Evolutionary conservation across 2,113 vertebrate genomes (phyloP), one percentile per base, ranked within the genome.

Genomic region (Eulemur macaco): DNA sequence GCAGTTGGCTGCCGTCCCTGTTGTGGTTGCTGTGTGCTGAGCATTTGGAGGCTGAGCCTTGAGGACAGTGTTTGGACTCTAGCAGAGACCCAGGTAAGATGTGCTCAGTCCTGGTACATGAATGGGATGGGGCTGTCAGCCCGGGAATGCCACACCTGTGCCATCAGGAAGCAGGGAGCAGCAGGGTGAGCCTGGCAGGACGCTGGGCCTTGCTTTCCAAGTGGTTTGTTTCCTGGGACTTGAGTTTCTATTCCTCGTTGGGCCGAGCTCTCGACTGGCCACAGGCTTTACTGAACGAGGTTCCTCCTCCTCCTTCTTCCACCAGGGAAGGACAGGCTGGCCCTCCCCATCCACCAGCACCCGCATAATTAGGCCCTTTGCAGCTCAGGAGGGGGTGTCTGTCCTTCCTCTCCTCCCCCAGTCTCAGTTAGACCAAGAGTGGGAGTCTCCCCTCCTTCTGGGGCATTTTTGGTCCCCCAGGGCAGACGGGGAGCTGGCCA

Each of bases 231-330:
- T 94, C 76, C 85, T 3, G 71, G 64, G 85, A 94, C 73, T 85
- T 13, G 15, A 81, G 69, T 78, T 54, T 89, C 94, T 94, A 42
- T 89, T 85, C 92, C 76, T 74, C 37, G 77, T 45, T 66, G 50
- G 78, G 63, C 83, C 11, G 3, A n/a, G 86, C 83, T 71, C 0
- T 73, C 45, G 0, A 1, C 85, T 0, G 0, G 82, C 73, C 90
- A 23, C 14, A 86, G 0, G 0, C 74, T 15, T 34, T 64, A 54
- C 39, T 27, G 34, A 95, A 89, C 74, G 80, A 96, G 96, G 93
- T 96, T 98, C 97, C 64, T 85, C 56, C 81, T 97, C 96, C 93
- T 96, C 97, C 83, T 69, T 34, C 52, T 95, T 96, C 95, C 96
- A 96, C 89, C 96, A 94, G 73, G 63, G 58, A 54, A 54, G 42